These are phyloP conservation scores for Perca schrenkii DNA, from an alignment of 2,113 vertebrate species.

Conservation along the genomic window DNA sequence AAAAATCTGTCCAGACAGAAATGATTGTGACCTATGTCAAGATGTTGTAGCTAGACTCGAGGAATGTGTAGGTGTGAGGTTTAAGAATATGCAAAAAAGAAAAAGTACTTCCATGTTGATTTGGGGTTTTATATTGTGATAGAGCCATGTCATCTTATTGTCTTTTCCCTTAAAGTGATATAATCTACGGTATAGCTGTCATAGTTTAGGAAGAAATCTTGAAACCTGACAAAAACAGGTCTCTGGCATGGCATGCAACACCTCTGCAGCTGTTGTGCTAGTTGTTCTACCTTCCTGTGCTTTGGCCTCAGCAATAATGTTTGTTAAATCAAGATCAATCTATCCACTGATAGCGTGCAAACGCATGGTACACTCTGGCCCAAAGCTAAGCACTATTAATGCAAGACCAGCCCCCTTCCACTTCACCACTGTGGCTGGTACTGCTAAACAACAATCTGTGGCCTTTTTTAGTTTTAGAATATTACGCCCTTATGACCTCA, in stretches of 20 bases:
- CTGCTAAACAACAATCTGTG: conserved; percentile 37
- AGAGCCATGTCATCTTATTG: neutral
- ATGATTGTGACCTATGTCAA: conserved; percentile 32
- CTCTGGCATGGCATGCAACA: conserved; percentile 15
- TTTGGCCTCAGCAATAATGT: conserved; percentile 59
- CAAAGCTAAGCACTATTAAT: conserved; percentile 40
- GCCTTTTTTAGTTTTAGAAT: conserved; percentile 49
- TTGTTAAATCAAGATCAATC: conserved; percentile 62
- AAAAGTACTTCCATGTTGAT: neutral
- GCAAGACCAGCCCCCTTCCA: conserved; percentile 20
- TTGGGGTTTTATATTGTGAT: neutral
- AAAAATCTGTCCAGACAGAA: conserved; percentile 28
- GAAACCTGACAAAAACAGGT: conserved; percentile 22
- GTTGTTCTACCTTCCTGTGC: conserved; percentile 48
- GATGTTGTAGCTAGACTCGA: conserved; percentile 37
- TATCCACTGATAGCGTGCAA: conserved; percentile 48
- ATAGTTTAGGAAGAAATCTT: conserved; percentile 3
- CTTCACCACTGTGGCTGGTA: conserved; percentile 5
- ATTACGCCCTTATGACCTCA: conserved; percentile 20
- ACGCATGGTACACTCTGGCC: conserved; percentile 37
- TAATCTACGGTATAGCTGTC: neutral
- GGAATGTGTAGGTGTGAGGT: conserved; percentile 8
- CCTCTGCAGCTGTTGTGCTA: conserved; percentile 54
- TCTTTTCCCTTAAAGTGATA: neutral
- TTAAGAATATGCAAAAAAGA: neutral